Evolutionary conservation across 2,797 vertebrate genomes (phyloP).

Genomic region (Hydrolagus colliei): DNA sequence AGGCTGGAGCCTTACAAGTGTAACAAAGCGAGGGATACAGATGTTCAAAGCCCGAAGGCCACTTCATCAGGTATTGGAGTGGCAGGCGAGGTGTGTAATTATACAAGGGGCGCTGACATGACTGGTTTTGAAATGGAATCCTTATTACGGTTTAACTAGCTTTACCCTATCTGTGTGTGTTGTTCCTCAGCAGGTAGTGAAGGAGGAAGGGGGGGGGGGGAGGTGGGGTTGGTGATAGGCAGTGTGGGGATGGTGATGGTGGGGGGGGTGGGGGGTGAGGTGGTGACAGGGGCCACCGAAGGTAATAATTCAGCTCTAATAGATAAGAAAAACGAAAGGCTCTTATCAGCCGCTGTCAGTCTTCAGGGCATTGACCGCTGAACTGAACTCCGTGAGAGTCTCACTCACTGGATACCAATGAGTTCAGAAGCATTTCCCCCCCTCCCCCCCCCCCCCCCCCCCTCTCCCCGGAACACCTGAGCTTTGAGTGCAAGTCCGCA

Average conservation of each 20-base stretch:
- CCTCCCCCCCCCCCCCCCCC: too few relatives aligned
- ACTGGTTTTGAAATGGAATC: slow-evolving; percentile 5
- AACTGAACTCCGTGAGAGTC: slow-evolving; percentile 42
- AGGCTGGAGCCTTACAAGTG: neutral
- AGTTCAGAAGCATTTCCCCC: too few relatives aligned
- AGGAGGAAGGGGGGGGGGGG: too few relatives aligned
- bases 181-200: neutral
- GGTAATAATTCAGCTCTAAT: slow-evolving; percentile 50
- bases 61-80: slow-evolving; percentile 21
- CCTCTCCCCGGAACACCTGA: neutral
- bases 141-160: slow-evolving; percentile 12
- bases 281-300: slow-evolving; percentile 45
- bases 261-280: neutral
- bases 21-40: neutral
- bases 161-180: slow-evolving; percentile 9
- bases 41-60: neutral
- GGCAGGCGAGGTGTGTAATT: slow-evolving; percentile 23
- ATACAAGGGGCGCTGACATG: slow-evolving; percentile 12
- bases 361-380: slow-evolving; percentile 44
- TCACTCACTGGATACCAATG: neutral
- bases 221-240: slow-evolving; percentile 28
- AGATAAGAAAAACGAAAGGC: slow-evolving; percentile 55
- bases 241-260: slow-evolving; percentile 36
- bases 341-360: slow-evolving; percentile 57
- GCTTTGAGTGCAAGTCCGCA: neutral